Evolutionary conservation across 2,888 invertebrate species (phyloP).

Genomic region (Latheticus oryzae): DNA sequence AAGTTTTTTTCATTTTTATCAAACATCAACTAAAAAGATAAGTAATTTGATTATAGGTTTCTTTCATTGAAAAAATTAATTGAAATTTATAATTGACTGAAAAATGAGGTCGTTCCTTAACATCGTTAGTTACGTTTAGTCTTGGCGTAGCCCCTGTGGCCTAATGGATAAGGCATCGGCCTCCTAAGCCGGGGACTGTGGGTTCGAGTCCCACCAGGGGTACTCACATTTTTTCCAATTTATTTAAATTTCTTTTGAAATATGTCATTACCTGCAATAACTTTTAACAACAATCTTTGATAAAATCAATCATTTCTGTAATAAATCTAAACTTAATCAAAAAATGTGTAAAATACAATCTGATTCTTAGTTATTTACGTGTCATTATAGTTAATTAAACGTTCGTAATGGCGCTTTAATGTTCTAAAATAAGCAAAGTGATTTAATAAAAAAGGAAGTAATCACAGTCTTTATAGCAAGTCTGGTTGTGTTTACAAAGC

Average conservation of each 20-base stretch:
- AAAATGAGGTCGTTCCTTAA: too few relatives aligned
- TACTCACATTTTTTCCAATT: slow-evolving; percentile 60
- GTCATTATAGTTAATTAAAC: slow-evolving; percentile 32
- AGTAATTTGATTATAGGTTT: too few relatives aligned
- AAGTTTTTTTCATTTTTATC: slow-evolving; percentile 1
- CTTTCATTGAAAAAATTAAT: background rate
- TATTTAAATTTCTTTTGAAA: slow-evolving; percentile 2
- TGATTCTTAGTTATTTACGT: slow-evolving; percentile 10
- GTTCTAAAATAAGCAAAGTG: slow-evolving; percentile 34
- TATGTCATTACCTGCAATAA: slow-evolving; percentile 17
- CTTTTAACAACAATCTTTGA: slow-evolving; percentile 11
- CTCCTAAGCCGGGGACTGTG: slow-evolving; percentile 88
- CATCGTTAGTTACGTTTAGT: too few relatives aligned
- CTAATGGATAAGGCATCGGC: slow-evolving; percentile 88
- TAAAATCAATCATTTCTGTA: slow-evolving; percentile 20
- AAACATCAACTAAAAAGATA: background rate
- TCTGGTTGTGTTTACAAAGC: slow-evolving; percentile 38
- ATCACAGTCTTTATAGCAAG: slow-evolving; percentile 30
- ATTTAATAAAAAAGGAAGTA: slow-evolving; percentile 34
- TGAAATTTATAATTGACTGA: background rate
- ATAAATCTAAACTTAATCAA: slow-evolving; percentile 16
- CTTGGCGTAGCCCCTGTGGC: slow-evolving; percentile 76
- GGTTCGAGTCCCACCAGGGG: slow-evolving; percentile 91
- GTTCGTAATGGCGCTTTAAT: slow-evolving; percentile 31
- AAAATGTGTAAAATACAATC: slow-evolving; percentile 24